Evolutionary conservation across 2,888 invertebrate genomes (phyloP), one percentile per base, ranked within the genome.

Genomic region (Leucophora obtusa): DNA sequence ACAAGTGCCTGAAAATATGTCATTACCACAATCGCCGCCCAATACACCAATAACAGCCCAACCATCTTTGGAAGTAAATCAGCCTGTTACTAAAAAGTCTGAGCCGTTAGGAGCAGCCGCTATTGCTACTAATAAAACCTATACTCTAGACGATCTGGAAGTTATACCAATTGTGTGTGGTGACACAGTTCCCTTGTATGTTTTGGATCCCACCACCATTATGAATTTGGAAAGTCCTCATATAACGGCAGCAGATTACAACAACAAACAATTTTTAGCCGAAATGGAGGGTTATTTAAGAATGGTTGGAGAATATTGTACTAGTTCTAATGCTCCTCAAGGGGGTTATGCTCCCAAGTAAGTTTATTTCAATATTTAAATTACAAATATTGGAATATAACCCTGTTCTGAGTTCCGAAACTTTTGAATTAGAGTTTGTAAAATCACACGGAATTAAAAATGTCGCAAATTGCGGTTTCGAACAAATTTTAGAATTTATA

Each of bases 331-430:
- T 33, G 68, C 66, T 28, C 62, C 54, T 15, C 47, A 73, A 21
- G 50, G 43, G 1, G 83, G 82, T 8, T 85, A 85, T 59, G 63
- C 81, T 7, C 86, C 86, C 21, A 77, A 65, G 86, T 85, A 82
- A 83, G 82, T 72, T 11, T 11, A n/a, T 10, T 11, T 24, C 21
- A 11, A 5, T 17, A 50, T 54, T 7, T 24, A 17, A 17, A 35
- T 53, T 6, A 21, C 17, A 51, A 51, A 51, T n/a, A n/a, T n/a
- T n/a, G n/a, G n/a, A n/a, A n/a, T n/a, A n/a, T n/a, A n/a, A n/a
- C n/a, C n/a, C n/a, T n/a, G n/a, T n/a, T n/a, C n/a, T n/a, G n/a
- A n/a, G n/a, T n/a, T n/a, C n/a, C n/a, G n/a, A n/a, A n/a, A n/a
- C n/a, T n/a, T n/a, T n/a, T n/a, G n/a, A n/a, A n/a, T n/a, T n/a